phyloP scores from a whole-genome alignment of 2,113 vertebrate species.

The Ursus arctos region DNA sequence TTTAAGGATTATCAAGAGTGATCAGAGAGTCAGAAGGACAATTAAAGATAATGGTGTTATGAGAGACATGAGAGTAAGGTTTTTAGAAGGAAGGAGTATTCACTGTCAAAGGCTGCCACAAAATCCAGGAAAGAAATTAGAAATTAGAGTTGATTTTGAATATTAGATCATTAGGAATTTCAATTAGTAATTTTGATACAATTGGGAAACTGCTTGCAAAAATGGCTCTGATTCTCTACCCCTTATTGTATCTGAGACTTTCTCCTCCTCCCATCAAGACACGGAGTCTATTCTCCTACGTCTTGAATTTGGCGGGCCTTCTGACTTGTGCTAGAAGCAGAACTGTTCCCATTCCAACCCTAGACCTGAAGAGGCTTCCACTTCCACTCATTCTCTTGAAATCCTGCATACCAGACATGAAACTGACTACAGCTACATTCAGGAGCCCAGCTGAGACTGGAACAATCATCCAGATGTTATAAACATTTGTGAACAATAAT shows the following conservation, averaged over 20 bases:
- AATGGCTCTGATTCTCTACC: neutral
- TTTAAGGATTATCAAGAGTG: neutral
- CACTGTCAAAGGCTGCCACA: neutral
- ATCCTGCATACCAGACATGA: neutral
- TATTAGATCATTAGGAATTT: neutral
- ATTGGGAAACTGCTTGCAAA: neutral
- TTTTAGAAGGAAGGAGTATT: neutral
- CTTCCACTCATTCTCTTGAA: neutral
- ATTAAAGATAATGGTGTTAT: too few species aligned
- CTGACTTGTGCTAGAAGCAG: neutral
- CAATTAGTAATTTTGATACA: slow-evolving; percentile 5
- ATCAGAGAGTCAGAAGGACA: slow-evolving; percentile 14
- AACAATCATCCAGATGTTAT: neutral
- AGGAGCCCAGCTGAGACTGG: neutral
- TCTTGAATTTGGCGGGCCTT: neutral
- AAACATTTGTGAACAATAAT: neutral
- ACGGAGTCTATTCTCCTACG: neutral
- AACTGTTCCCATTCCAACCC: neutral
- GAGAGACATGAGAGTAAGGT: neutral
- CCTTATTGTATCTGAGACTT: neutral
- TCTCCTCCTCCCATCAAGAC: neutral
- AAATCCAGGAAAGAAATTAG: neutral
- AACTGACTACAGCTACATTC: neutral
- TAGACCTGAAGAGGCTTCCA: neutral
- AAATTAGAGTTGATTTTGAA: neutral